Evolutionary conservation across 1,140 invertebrate species (phyloP), one percentile per base, ranked within the genome.

Genomic region (Chymomyza costata): DNA sequence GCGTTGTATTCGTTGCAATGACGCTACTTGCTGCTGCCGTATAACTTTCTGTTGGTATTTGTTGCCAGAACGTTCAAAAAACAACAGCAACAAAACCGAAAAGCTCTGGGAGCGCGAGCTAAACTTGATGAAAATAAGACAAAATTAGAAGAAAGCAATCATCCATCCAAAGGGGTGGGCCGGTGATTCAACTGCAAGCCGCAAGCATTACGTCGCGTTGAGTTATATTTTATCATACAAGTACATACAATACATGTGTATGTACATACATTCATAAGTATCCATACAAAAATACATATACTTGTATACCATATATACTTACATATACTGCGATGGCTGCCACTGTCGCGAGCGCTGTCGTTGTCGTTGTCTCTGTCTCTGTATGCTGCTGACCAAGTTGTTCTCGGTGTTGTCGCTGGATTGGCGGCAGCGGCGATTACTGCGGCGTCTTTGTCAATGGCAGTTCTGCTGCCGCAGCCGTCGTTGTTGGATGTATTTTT

Each of bases 31-130:
- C 56, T 45, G 48, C 32, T 49, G 43, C 38, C 35, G 44, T n/a
- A n/a, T n/a, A n/a, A n/a, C n/a, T n/a, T n/a, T n/a, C 35, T 59
- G 44, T 19, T 50, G 43, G 71, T 78, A 76, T 74, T 76, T 76
- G 71, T 76, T 76, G 71, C 62, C 57, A 78, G 71, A n/a, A n/a
- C n/a, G n/a, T n/a, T n/a, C n/a, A 71, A 71, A 80, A 67, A 80
- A 73, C 73, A 68, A 53, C 65, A 80, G 45, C 60, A 59, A 51
- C 54, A 49, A 64, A 56, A 49, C 43, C 44, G 30, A 64, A 50
- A 69, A 65, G 64, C 58, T 69, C 61, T 50, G 5, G 5, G 5
- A 48, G 51, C 68, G 69, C 65, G 51, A 21, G 41, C 41, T 50
- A 80, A 80, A 76, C 64, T 70, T 73, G 73, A 80, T 80, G 73